These are phyloP conservation scores for Agapostemon virescens DNA, from an alignment of 2,888 invertebrate species.

Conservation along the genomic window DNA sequence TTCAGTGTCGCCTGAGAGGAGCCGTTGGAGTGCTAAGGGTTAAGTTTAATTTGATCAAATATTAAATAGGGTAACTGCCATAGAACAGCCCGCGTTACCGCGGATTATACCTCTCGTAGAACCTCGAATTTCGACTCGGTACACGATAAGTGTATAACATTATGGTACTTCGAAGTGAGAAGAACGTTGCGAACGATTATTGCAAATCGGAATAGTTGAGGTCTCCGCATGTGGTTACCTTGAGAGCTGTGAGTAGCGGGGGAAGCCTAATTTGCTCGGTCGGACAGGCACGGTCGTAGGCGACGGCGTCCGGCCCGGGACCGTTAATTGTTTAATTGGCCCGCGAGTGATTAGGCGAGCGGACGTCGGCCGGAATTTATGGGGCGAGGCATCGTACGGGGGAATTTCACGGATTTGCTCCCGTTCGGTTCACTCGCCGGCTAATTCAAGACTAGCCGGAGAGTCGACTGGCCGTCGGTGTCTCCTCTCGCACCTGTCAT, in stretches of 20 bases:
- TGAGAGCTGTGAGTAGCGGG: background rate
- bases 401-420: constrained; percentile 30
- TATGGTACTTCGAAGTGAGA: too few relatives aligned
- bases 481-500: constrained; percentile 57
- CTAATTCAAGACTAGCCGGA: constrained; percentile 58
- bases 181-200: too few relatives aligned
- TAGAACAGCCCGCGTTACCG: too few relatives aligned
- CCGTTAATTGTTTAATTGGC: constrained; percentile 45
- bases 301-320: constrained; percentile 24
- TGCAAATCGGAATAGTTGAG: background rate
- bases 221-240: background rate
- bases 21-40: too few relatives aligned
- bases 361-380: constrained; percentile 33
- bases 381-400: constrained; percentile 22
- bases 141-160: too few relatives aligned
- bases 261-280: constrained; percentile 6
- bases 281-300: constrained; percentile 4
- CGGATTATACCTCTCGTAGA: too few relatives aligned
- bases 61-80: too few relatives aligned
- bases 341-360: constrained; percentile 11
- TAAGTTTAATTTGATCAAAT: too few relatives aligned
- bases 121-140: too few relatives aligned
- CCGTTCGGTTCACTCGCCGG: constrained; percentile 33
- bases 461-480: background rate
- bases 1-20: too few relatives aligned